Conservation (phyloP, 2,888 invertebrate genomes). For the Protophormia terraenovae region DNA sequence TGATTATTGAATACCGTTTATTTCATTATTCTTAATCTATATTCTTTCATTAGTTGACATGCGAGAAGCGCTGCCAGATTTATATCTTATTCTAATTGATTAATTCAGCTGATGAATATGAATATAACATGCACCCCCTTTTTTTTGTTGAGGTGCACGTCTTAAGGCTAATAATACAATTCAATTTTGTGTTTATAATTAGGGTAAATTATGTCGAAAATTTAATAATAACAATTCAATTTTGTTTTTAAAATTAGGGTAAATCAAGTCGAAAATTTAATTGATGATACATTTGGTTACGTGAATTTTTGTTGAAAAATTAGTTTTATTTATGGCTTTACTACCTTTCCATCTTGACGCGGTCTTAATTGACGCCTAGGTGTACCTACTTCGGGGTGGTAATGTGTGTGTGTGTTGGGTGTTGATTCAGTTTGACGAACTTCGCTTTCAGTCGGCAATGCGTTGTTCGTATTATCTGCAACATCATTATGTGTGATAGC, state of each 20-base stretch:
- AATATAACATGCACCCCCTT: background rate
- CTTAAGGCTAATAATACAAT: conserved; percentile 2
- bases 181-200: background rate
- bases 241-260: background rate
- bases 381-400: conserved; percentile 31
- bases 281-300: background rate
- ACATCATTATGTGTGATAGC: conserved; percentile 16
- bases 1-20: background rate
- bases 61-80: background rate
- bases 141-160: conserved; percentile 4
- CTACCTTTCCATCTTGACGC: conserved; percentile 36
- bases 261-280: background rate
- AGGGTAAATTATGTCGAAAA: background rate
- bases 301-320: background rate
- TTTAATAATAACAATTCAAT: too few species aligned
- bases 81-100: background rate
- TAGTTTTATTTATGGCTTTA: background rate
- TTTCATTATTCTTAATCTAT: conserved; percentile 11
- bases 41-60: background rate
- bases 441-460: conserved; percentile 6
- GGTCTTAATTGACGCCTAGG: conserved; percentile 44
- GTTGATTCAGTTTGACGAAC: background rate
- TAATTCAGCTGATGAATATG: background rate
- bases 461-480: conserved; percentile 13
- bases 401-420: conserved; percentile 19